Evolutionary conservation across 2,113 vertebrate species (phyloP).

Genomic region (Cephalopterus ornatus): DNA sequence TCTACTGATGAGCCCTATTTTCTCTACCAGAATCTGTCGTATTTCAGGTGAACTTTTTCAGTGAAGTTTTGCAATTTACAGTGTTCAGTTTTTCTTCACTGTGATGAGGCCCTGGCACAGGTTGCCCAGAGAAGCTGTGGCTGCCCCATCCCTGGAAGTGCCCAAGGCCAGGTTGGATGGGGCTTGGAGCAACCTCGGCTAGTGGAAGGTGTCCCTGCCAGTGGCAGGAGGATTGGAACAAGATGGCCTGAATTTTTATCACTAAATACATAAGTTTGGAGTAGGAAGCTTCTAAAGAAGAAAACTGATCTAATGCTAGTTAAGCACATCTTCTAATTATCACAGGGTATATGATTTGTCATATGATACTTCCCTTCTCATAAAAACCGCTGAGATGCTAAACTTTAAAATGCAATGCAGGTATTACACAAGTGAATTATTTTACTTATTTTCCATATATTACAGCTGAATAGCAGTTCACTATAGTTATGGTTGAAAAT

Average conservation of each 20-base stretch:
- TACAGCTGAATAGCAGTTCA: conserved; percentile 21
- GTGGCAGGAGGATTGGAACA: fast-evolving
- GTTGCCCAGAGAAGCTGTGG: background rate
- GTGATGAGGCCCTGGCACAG: background rate
- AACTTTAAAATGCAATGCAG: conserved; percentile 13
- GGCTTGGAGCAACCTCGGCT: fast-evolving
- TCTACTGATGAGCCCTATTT: background rate
- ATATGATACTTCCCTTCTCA: background rate
- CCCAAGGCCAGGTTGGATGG: fast-evolving
- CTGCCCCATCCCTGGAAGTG: background rate
- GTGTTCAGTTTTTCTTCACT: background rate
- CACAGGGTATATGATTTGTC: background rate
- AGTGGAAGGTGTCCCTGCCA: background rate
- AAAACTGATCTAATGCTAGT: background rate
- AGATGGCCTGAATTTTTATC: background rate
- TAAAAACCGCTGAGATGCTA: conserved; percentile 27
- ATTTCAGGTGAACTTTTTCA: background rate
- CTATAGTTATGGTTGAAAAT: background rate
- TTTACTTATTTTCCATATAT: conserved; percentile 50
- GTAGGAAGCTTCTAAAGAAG: background rate
- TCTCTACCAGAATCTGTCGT: background rate
- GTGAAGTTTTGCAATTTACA: background rate
- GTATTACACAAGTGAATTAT: conserved; percentile 46
- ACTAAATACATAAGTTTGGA: background rate
- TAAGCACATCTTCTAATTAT: background rate